Base-by-base conservation (phyloP, 2,888 invertebrate species). In the Lithophane ornitopus region DNA sequence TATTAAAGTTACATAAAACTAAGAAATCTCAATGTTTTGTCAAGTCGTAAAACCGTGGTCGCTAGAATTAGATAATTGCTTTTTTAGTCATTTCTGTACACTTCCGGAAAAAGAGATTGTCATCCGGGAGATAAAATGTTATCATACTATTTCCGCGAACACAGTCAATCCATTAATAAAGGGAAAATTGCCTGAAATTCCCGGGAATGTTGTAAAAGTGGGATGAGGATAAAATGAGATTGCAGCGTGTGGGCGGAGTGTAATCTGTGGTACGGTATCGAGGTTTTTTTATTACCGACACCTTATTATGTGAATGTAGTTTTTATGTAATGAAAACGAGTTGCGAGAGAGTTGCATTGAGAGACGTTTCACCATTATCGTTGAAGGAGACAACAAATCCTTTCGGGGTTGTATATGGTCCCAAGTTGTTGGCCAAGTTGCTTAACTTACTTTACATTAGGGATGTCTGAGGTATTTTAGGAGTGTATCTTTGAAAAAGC, bases 211-310 rank as follows among this genome's bases (percentile, higher is more conserved):
- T 68, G n/a, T 76, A n/a, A 61, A 69, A 61, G 7, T 16, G 6
- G 9, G 3, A 69, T 39, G 49, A 63, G 75, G 58, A 59, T 66
- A 49, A 70, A 66, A 61, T 28, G 34, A 58, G 71, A 77, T 77
- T 77, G 71, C 59, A 61, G 1, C 49, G 65, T 12, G 54, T 39
- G 52, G 49, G 70, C 11, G 46, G 54, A 46, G 16, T 69, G 59
- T 76, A 39, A 69, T 80, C 71, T 66, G 61, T 66, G 61, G 54
- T 7, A 63, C 54, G 69, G 52, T 70, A 34, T 62, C 58, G 26
- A 4, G 34, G 26, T n/a, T 67, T 67, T 67, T 67, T 56, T 81
- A 70, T 70, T 54, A 16, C 26, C 16, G 22, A 66, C 69, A 62
- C 61, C 58, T 67, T 49, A 59, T 81, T 81, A 72, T 61, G 9